Evolutionary conservation across 2,113 vertebrate genomes (phyloP).

Genomic region (Urocolius indicus): DNA sequence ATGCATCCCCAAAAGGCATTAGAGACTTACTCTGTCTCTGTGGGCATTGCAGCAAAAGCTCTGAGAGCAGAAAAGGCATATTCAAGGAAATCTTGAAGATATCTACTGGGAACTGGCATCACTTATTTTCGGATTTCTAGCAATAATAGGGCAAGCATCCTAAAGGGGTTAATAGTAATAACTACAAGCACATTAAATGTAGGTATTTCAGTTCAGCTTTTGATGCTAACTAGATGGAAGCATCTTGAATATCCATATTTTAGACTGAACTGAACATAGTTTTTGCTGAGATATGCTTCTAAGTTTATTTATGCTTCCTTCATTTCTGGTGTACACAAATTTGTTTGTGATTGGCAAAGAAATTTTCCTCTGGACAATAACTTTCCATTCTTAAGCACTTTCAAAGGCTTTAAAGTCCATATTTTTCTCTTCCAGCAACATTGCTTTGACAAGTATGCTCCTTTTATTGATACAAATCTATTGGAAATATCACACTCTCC

Average conservation of each 20-base stretch:
- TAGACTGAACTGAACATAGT: neutral
- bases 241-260: neutral
- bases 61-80: neutral
- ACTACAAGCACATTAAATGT: neutral
- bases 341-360: neutral
- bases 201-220: neutral
- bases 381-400: conserved; percentile 43
- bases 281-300: neutral
- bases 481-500: neutral
- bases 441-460: neutral
- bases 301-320: neutral
- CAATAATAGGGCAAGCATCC: neutral
- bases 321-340: neutral
- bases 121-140: neutral
- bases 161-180: neutral
- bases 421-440: conserved; percentile 4
- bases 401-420: neutral
- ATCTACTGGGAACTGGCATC: neutral
- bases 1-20: too few species aligned
- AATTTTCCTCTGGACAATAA: neutral
- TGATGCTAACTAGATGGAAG: neutral
- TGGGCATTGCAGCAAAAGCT: neutral
- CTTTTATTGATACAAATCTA: conserved; percentile 29
- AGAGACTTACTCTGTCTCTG: neutral
- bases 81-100: neutral